Evolutionary conservation across 2,888 invertebrate species (phyloP), one percentile per base, ranked within the genome.

Genomic region (Morpho achilles): DNA sequence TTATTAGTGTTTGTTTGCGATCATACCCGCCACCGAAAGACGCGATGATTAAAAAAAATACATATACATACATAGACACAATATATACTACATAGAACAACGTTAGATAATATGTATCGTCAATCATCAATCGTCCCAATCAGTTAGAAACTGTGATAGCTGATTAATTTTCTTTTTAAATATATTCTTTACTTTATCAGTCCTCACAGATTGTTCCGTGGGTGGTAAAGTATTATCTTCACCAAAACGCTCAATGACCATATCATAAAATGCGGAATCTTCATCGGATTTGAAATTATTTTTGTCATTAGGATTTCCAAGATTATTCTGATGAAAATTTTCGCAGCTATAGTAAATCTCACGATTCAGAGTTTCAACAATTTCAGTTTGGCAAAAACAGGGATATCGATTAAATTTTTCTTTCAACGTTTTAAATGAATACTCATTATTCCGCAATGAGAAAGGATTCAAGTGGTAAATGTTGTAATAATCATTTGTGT

Each of bases 391-490:
- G 65, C 86, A 85, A 68, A 75, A 80, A 67, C 86, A 86, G 10
- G 80, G 81, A 67, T 75, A 70, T 3, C 71, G 72, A 22, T 70
- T 65, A 42, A 69, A 71, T 62, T 69, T 73, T 55, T 71, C 67
- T 72, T 71, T 81, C 43, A 60, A 75, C 66, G 65, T 79, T n/a
- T 70, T 70, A 60, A 86, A 84, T 9, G 82, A 85, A 56, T 70
- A 72, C 23, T 55, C 72, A 57, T 75, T 65, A 16, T 71, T 72
- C 16, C 59, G 66, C 7, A 73, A 3, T 8, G 74, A 66, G 10
- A 70, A 61, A 1, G 73, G 75, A 66, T 82, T 76, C 47, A 85
- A 50, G 57, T 69, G 71, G 58, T 86, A 83, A 53, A 78, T 69
- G 41, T 39, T 22, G 62, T 82, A 80, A 9, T 70, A 64, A 52